Evolutionary conservation across 2,888 invertebrate genomes (phyloP), one percentile per base, ranked within the genome.

Genomic region (Lithosia quadra): DNA sequence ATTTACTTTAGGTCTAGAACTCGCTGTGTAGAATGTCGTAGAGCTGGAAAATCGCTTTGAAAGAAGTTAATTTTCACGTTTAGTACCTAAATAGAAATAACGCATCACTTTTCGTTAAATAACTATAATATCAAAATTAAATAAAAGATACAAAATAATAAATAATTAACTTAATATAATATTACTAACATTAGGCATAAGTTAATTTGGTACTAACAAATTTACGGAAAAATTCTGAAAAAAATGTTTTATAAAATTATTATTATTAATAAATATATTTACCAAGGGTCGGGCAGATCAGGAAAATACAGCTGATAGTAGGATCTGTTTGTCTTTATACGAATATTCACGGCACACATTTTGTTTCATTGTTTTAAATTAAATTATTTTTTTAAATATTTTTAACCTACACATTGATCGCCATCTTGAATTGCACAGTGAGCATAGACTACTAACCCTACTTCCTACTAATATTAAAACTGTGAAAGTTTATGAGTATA

Each of bases 271-370:
- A n/a, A 61, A 22, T 1, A 65, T 66, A 69, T 15, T 63, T 69
- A 66, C 65, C 69, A n/a, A 24, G 0, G 57, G 1, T 68, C 70
- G 15, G 55, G 60, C 11, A 55, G 28, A 22, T 70, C 70, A 56
- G 67, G 70, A 64, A 70, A 70, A 43, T 70, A 70, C 10, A 70
- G 43, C 21, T 49, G 70, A 60, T 70, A 70, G 28, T 70, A 70
- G 7, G 56, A 49, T 13, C 63, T 36, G 13, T 66, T 70, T 43
- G 56, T 64, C 10, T 21, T 22, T 11, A 69, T 49, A 34, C 9
- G 18, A 1, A n/a, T 49, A 49, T 49, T 49, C 8, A 70, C 55
- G 15, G 39, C 15, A 39, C 36, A 39, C 64, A 56, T 56, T 56
- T 56, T 56, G 24, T 36, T 56, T 39, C 56, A 62, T 39, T 34